phyloP scores from a whole-genome alignment of 2,113 vertebrate genomes.

The human (Homo sapiens) region GRCh38 chr2:23007001-23007500 shows the following conservation, averaged over 20 bases:
- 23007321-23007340: not conserved
- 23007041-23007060: constrained; percentile 44
- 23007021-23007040: not conserved
- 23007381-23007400: not conserved
- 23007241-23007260: constrained; percentile 61
- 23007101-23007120: not conserved
- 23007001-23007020: fast-evolving
- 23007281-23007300: constrained; percentile 57
- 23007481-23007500: not conserved
- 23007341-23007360: not conserved
- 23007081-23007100: not conserved
- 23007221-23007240: constrained; percentile 51
- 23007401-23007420: not conserved
- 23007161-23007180: not conserved
- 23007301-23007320: not conserved
- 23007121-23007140: not conserved
- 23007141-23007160: not conserved
- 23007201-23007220: constrained; percentile 57
- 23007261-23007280: constrained; percentile 63
- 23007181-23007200: constrained; percentile 1
- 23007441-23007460: not conserved
- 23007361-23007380: not conserved
- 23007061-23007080: not conserved
- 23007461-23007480: not conserved
- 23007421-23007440: not conserved